Evolutionary conservation across 2,797 vertebrate species (phyloP).

Genomic region (Nannoperca obscura): DNA sequence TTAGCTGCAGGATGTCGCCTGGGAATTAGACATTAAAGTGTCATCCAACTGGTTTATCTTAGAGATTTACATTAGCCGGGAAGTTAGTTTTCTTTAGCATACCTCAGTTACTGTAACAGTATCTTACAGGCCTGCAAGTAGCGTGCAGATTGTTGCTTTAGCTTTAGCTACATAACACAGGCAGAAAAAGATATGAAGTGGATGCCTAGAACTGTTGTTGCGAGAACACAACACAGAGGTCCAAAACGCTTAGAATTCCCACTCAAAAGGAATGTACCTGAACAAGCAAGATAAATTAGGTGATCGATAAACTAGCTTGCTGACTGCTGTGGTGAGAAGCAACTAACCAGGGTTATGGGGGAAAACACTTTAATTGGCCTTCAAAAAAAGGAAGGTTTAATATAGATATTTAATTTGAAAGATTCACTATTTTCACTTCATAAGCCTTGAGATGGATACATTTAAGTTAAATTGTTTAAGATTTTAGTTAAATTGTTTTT

Average conservation of each 20-base stretch:
- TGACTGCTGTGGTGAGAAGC: not conserved
- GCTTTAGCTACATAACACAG: not conserved
- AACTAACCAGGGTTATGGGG: not conserved
- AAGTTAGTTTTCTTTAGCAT: slow-evolving; percentile 40
- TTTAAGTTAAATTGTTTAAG: not conserved
- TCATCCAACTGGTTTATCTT: slow-evolving; percentile 48
- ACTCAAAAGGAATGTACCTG: not conserved
- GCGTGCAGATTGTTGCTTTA: not conserved
- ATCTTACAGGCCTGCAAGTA: not conserved
- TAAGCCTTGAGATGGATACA: not conserved
- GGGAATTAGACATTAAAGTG: slow-evolving; percentile 53
- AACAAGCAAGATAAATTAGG: not conserved
- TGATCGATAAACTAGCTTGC: not conserved
- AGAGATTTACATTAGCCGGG: slow-evolving; percentile 40
- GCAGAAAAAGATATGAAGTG: not conserved
- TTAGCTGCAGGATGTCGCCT: slow-evolving; percentile 49
- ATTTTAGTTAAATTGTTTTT: not conserved
- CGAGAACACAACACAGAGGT: not conserved
- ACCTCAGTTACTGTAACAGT: not conserved
- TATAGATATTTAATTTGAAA: not conserved
- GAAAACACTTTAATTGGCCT: not conserved
- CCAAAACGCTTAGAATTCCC: not conserved
- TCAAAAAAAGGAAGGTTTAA: not conserved
- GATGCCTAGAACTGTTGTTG: not conserved
- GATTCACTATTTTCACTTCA: not conserved